These are phyloP conservation scores for Sinohyriopsis cumingii DNA, from an alignment of 2,888 invertebrate species.

Conservation along the genomic window DNA sequence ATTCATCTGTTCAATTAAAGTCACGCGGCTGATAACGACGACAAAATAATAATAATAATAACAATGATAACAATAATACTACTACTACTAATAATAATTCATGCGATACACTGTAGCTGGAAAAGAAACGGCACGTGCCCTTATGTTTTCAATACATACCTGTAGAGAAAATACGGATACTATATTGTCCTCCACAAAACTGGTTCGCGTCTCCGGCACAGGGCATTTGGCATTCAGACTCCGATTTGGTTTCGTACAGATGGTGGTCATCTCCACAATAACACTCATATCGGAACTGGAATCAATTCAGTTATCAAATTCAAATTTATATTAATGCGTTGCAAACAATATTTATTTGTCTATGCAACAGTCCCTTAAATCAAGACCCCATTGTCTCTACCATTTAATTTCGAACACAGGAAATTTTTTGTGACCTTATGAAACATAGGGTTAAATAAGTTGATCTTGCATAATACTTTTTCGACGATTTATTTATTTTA, in stretches of 20 bases:
- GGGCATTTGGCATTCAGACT: slow-evolving; percentile 34
- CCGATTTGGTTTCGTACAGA: slow-evolving; percentile 9
- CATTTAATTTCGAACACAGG: no score
- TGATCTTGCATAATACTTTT: no score
- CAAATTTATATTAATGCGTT: not conserved
- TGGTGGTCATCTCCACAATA: slow-evolving; percentile 41
- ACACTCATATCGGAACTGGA: slow-evolving; percentile 39
- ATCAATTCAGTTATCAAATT: not conserved
- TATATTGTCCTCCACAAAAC: slow-evolving; percentile 45
- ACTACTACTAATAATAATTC: not conserved
- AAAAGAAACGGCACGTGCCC: not conserved
- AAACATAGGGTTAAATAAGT: no score
- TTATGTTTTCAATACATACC: slow-evolving; percentile 20
- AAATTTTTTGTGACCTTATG: no score
- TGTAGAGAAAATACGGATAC: slow-evolving; percentile 41
- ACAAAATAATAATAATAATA: no score
- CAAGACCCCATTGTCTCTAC: not conserved
- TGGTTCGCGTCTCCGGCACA: slow-evolving; percentile 38
- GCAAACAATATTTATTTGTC: not conserved
- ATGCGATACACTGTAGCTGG: not conserved
- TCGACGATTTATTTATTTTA: no score
- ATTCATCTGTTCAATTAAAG: no score
- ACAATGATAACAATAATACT: not conserved
- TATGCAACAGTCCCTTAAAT: not conserved
- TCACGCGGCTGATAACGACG: no score